phyloP scores from a whole-genome alignment of 2,888 invertebrate species.

The Pherbina coryleti region DNA sequence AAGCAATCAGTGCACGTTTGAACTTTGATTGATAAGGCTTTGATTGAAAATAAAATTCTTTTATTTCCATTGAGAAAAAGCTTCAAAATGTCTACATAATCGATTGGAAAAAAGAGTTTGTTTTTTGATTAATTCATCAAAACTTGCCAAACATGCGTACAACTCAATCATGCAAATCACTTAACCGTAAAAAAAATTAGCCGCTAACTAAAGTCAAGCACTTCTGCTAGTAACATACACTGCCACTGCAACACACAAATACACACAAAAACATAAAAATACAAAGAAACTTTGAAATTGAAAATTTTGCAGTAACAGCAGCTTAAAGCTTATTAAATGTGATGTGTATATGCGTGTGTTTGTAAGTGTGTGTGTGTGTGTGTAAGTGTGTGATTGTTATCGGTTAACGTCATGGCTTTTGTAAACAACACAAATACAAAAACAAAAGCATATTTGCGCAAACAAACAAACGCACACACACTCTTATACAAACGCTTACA shows the following conservation, averaged over 20 bases:
- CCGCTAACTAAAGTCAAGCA: neutral
- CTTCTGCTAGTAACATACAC: neutral
- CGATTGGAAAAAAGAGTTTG: no score
- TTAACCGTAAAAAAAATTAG: neutral
- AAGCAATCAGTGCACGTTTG: no score
- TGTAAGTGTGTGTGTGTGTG: neutral
- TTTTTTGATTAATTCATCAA: no score
- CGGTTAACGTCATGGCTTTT: neutral
- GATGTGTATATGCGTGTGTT: no score
- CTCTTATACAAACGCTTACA: neutral
- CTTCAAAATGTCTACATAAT: no score
- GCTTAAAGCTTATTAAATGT: neutral
- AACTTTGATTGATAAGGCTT: no score
- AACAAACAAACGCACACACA: neutral
- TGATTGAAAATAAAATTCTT: no score
- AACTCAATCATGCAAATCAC: neutral
- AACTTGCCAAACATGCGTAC: neutral
- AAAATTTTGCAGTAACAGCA: neutral
- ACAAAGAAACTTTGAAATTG: constrained; percentile 10
- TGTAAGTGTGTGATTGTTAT: neutral
- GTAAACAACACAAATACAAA: neutral
- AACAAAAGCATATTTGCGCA: neutral
- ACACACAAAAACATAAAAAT: neutral
- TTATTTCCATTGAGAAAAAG: no score
- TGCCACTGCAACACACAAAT: neutral